phyloP scores from a whole-genome alignment of 2,797 vertebrate species.

The Chloroceryle amazona region DNA sequence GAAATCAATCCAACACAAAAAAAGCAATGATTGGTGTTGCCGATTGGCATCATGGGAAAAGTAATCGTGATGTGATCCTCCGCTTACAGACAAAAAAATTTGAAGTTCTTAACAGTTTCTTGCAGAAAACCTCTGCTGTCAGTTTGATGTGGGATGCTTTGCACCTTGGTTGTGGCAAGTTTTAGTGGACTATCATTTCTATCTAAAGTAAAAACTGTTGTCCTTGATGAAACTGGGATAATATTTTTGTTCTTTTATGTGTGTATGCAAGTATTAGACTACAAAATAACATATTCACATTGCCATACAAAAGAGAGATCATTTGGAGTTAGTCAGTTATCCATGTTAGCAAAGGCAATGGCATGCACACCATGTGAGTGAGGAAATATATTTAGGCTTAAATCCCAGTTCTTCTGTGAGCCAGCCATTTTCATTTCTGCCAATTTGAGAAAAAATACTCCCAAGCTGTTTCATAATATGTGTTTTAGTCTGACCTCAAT shows the following conservation, averaged over 20 bases:
- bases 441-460: neutral
- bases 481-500: neutral
- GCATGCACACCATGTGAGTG: neutral
- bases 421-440: neutral
- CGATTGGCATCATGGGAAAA: neutral
- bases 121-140: neutral
- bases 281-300: neutral
- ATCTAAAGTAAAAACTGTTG: neutral
- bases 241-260: neutral
- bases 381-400: neutral
- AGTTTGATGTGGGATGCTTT: neutral
- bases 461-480: neutral
- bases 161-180: neutral
- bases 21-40: rapidly evolving
- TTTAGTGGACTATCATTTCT: neutral
- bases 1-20: neutral
- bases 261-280: neutral
- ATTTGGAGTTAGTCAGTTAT: neutral
- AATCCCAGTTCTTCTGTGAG: neutral
- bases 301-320: neutral
- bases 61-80: neutral
- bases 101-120: neutral
- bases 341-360: neutral
- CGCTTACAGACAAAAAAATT: neutral
- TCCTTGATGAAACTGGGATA: neutral